Evolutionary conservation across 2,113 vertebrate species (phyloP).

Genomic region (Tapirus terrestris): DNA sequence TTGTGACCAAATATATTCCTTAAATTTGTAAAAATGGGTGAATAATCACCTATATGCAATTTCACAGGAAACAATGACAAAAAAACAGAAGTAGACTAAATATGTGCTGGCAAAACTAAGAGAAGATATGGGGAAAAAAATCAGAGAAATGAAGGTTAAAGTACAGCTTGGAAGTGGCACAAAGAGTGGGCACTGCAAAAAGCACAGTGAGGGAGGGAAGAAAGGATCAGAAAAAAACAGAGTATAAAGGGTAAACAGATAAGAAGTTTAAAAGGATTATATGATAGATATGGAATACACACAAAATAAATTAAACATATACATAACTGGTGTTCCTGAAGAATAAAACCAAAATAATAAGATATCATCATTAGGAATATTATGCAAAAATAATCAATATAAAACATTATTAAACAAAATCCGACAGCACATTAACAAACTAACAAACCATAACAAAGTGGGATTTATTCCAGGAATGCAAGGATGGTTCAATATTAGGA

Average conservation of each 20-base stretch:
- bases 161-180: neutral
- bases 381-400: neutral
- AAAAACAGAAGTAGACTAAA: neutral
- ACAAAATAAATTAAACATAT: neutral
- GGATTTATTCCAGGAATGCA: neutral
- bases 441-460: neutral
- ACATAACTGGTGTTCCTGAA: neutral
- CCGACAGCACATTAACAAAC: neutral
- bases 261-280: neutral
- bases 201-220: neutral
- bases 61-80: neutral
- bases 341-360: conserved; percentile 3
- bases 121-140: neutral
- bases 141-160: neutral
- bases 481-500: neutral
- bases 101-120: neutral
- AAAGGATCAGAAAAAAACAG: neutral
- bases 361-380: neutral
- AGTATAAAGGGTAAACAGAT: neutral
- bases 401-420: neutral
- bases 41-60: neutral
- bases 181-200: neutral
- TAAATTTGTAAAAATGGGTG: neutral
- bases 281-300: neutral
- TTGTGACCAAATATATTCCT: neutral